phyloP scores from a whole-genome alignment of 1,140 invertebrate genomes.

The Diorhabda sublineata region DNA sequence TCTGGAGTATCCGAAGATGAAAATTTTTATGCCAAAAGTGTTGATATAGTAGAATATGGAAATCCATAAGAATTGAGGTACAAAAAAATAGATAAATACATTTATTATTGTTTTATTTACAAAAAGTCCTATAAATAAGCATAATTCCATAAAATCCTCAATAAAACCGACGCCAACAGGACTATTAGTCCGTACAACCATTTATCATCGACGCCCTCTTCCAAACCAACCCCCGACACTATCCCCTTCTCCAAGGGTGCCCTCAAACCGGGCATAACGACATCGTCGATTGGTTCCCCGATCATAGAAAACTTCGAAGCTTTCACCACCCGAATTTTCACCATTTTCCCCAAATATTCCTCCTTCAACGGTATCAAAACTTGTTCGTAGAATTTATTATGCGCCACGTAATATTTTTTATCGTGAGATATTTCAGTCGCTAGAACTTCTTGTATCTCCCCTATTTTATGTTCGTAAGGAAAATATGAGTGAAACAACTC shows the following conservation, averaged over 20 bases:
- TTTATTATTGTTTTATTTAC: too few relatives aligned
- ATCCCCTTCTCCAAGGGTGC: conserved; percentile 51
- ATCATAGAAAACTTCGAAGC: conserved; percentile 85
- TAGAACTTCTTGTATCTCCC: conserved; percentile 74
- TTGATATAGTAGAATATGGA: too few relatives aligned
- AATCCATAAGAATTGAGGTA: too few relatives aligned
- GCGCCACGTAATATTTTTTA: conserved; percentile 84
- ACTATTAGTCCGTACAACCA: neutral
- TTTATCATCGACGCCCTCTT: conserved; percentile 13
- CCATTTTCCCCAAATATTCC: conserved; percentile 75
- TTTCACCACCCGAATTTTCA: conserved; percentile 72
- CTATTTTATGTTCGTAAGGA: conserved; percentile 75
- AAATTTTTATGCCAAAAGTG: too few relatives aligned
- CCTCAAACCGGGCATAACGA: conserved; percentile 49
- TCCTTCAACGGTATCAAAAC: conserved; percentile 77
- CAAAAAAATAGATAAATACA: too few relatives aligned
- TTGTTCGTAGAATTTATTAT: conserved; percentile 97
- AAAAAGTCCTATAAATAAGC: neutral
- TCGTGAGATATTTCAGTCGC: conserved; percentile 94
- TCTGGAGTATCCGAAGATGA: too few relatives aligned
- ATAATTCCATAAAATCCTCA: conserved; percentile 18
- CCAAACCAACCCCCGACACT: conserved; percentile 48
- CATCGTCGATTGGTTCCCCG: conserved; percentile 59
- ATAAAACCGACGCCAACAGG: conserved; percentile 10
- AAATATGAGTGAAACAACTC: conserved; percentile 90